Conservation (phyloP, 37 sponge, comb jelly and placozoan genomes). For the Lycopodina hypogea region DNA sequence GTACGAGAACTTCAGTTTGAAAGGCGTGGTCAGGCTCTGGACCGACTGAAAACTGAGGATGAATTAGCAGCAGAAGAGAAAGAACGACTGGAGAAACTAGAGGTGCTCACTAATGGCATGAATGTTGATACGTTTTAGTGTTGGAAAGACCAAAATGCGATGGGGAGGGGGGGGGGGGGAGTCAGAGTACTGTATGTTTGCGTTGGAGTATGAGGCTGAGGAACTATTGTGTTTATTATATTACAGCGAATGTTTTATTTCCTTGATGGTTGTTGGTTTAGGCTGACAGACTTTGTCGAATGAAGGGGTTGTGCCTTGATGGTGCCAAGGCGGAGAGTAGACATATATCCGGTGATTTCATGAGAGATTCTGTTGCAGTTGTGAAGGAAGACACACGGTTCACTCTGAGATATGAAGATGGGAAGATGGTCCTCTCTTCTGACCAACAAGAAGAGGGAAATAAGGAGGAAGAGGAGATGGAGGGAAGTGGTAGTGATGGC, state of each 20-base stretch:
- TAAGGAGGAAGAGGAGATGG: background rate
- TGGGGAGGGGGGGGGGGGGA: background rate
- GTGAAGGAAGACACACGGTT: conserved; percentile 11
- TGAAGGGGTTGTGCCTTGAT: conserved; percentile 23
- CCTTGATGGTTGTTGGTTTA: background rate
- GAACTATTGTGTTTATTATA: too few species aligned
- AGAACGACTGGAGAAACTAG: conserved; percentile 44
- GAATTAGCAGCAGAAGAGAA: conserved; percentile 73
- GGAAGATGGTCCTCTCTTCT: conserved; percentile 32
- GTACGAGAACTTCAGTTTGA: conserved; percentile 75
- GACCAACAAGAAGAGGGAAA: background rate
- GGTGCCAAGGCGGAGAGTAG: background rate
- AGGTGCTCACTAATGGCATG: conserved; percentile 3
- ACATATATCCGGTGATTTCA: conserved; percentile 46
- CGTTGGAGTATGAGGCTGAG: background rate
- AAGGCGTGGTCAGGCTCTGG: conserved; percentile 66
- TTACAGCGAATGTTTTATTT: background rate
- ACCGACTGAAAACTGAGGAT: conserved; percentile 75
- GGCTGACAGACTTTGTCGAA: conserved; percentile 35
- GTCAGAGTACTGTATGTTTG: conserved; percentile 16
- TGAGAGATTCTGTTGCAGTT: background rate
- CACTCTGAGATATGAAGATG: conserved; percentile 55
- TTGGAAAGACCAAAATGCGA: background rate
- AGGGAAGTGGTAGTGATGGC: background rate
- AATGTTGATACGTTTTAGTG: background rate